Percentiles rank a stretch among this genome's conserved stretches.
These are phyloP conservation scores for Nasua narica DNA, from an alignment of 2,797 vertebrate genomes.

Conservation along the genomic window DNA sequence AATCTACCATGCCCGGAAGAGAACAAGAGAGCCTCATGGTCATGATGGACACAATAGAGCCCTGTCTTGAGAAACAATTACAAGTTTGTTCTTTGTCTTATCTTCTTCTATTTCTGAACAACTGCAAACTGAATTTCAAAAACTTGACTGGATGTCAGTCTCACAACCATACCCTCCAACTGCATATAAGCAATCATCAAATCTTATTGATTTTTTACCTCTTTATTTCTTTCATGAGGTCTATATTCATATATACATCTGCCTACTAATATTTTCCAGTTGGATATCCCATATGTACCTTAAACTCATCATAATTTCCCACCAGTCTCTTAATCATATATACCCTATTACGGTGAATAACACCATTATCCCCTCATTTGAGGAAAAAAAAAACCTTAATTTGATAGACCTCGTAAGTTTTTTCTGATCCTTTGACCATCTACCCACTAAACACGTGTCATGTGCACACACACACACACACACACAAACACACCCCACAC, in stretches of 20 bases:
- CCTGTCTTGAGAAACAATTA: background rate
- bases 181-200: background rate
- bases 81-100: background rate
- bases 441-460: background rate
- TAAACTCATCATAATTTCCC: background rate
- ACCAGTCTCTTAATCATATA: background rate
- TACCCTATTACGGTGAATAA: background rate
- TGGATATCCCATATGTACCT: background rate
- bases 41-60: background rate
- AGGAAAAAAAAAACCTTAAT: background rate
- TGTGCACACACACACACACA: no score
- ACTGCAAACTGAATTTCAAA: background rate
- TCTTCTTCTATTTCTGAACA: background rate
- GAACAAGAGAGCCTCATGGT: background rate
- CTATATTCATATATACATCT: background rate
- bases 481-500: background rate
- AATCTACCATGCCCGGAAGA: background rate
- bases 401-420: background rate
- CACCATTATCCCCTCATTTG: background rate
- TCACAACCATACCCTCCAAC: background rate
- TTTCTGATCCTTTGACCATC: background rate
- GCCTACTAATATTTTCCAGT: background rate
- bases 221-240: background rate
- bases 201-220: background rate
- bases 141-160: background rate